These are phyloP conservation scores for Chloroceryle aenea DNA, from an alignment of 2,113 vertebrate genomes.

Conservation along the genomic window DNA sequence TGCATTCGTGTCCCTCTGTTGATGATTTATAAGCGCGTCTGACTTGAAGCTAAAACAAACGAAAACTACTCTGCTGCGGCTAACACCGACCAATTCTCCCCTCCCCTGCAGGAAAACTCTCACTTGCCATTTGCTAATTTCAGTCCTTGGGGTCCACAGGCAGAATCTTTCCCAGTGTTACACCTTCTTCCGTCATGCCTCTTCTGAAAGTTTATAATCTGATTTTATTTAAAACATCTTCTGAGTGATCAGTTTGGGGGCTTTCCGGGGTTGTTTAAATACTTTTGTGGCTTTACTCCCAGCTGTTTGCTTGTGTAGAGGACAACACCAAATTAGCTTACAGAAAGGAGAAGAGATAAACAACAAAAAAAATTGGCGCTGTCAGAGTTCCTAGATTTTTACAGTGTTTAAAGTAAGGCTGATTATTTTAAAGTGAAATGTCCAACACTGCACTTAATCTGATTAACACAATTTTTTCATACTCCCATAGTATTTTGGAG, in stretches of 20 bases:
- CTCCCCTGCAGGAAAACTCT: not conserved
- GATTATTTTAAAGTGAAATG: not conserved
- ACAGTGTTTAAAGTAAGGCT: not conserved
- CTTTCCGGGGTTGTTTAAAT: not conserved
- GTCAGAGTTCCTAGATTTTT: not conserved
- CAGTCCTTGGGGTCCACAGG: not conserved
- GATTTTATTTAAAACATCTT: not conserved
- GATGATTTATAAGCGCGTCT: not conserved
- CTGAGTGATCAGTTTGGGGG: not conserved
- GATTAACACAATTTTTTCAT: not conserved
- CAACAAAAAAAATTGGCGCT: not conserved
- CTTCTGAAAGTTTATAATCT: not conserved
- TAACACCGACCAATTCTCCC: not conserved
- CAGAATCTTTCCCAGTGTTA: not conserved
- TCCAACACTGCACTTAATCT: not conserved
- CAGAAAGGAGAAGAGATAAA: not conserved
- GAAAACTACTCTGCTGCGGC: not conserved
- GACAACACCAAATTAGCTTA: not conserved
- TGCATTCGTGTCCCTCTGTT: not conserved
- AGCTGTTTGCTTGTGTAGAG: not conserved
- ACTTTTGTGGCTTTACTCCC: not conserved
- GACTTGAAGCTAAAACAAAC: not conserved
- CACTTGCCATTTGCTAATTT: not conserved
- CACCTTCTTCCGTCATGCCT: not conserved
- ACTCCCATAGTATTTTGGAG: not conserved